Evolutionary conservation across 2,113 vertebrate genomes (phyloP).

Genomic region (Istiophorus platypterus): DNA sequence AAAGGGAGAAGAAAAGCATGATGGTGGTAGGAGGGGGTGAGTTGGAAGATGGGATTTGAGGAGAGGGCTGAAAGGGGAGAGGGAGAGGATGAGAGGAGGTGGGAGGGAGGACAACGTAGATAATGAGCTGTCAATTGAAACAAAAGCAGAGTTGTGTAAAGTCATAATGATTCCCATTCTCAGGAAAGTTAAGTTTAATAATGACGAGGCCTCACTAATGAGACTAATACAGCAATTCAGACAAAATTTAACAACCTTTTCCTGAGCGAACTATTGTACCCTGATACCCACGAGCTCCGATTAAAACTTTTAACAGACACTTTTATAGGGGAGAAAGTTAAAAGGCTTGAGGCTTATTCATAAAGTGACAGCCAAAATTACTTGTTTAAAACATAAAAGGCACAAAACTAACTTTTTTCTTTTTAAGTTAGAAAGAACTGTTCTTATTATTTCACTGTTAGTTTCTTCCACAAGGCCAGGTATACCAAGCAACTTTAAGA

Average conservation of each 20-base stretch:
- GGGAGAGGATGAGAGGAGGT: slow-evolving; percentile 13
- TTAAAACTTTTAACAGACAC: slow-evolving; percentile 52
- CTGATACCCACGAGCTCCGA: neutral
- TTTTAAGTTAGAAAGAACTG: neutral
- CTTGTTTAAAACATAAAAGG: slow-evolving; percentile 29
- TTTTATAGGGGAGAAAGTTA: slow-evolving; percentile 8
- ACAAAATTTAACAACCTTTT: slow-evolving; percentile 33
- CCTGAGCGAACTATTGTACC: slow-evolving; percentile 27
- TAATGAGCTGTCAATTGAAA: slow-evolving; percentile 66
- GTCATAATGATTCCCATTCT: slow-evolving; percentile 65
- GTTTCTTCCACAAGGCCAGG: neutral
- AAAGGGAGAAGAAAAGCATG: neutral
- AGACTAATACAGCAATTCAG: slow-evolving; percentile 32
- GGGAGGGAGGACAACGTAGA: slow-evolving; percentile 41
- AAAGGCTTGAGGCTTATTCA: slow-evolving; percentile 47
- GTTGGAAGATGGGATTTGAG: slow-evolving; percentile 11
- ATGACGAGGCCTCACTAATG: slow-evolving; percentile 43
- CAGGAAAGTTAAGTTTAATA: slow-evolving; percentile 48
- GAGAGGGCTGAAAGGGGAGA: neutral
- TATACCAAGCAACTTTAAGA: neutral
- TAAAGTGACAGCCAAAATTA: slow-evolving; percentile 3
- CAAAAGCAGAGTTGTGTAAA: slow-evolving; percentile 67
- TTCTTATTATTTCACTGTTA: neutral
- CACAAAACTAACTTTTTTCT: slow-evolving; percentile 5
- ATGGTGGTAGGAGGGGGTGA: neutral